These are phyloP conservation scores for Physeter macrocephalus DNA, from an alignment of 2,113 vertebrate genomes.

Conservation along the genomic window DNA sequence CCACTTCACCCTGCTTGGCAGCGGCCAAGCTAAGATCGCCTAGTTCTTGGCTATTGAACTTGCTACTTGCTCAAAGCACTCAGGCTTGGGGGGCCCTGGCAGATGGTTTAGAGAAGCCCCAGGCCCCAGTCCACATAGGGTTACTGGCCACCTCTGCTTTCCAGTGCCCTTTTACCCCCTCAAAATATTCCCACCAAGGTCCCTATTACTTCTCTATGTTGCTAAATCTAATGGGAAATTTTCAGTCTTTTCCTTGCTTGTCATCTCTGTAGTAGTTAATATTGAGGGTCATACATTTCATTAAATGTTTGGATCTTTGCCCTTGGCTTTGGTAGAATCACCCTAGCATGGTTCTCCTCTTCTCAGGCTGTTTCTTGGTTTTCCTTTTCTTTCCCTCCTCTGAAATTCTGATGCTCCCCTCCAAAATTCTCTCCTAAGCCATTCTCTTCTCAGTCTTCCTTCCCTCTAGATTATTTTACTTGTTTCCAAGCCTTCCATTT, in stretches of 20 bases:
- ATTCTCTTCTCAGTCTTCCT: not conserved
- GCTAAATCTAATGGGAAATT: not conserved
- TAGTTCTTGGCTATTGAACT: not conserved
- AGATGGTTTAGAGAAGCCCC: not conserved
- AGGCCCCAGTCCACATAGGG: not conserved
- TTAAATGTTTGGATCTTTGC: not conserved
- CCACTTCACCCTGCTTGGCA: not conserved
- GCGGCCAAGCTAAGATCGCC: not conserved
- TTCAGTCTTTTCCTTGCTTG: not conserved
- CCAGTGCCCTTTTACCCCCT: not conserved
- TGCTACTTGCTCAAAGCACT: not conserved
- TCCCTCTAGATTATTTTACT: not conserved
- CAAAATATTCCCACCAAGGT: not conserved
- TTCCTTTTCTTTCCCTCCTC: not conserved
- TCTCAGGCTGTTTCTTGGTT: not conserved
- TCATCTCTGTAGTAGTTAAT: not conserved
- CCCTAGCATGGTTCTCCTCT: not conserved
- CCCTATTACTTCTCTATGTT: not conserved
- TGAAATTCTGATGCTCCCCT: not conserved
- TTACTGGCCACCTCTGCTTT: not conserved
- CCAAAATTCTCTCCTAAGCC: not conserved
- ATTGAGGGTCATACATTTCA: not conserved
- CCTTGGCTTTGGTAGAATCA: not conserved
- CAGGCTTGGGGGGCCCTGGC: not conserved
- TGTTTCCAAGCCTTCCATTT: not conserved